Base-by-base conservation (phyloP, 1,140 invertebrate genomes). In the Pristionchus pacificus region DNA sequence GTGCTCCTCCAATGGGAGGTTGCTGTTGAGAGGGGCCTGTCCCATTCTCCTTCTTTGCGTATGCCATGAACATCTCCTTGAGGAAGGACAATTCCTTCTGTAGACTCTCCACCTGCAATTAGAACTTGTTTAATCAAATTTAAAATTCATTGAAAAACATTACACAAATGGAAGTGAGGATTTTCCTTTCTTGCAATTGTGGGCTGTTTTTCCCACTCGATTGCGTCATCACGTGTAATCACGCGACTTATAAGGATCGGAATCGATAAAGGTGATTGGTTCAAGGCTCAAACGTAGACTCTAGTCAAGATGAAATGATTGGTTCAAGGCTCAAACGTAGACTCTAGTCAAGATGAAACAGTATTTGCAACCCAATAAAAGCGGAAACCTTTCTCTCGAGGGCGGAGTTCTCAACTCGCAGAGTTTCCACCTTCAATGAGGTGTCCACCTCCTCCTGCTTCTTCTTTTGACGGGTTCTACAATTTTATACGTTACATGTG, bases 1-100 rank as follows among this genome's bases (percentile, higher is more conserved):
- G n/a, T n/a, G n/a, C n/a, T n/a, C n/a, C n/a, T n/a, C n/a, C n/a
- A n/a, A n/a, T n/a, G n/a, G n/a, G n/a, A n/a, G n/a, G n/a, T n/a
- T n/a, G n/a, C n/a, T n/a, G n/a, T n/a, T n/a, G n/a, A n/a, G n/a
- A n/a, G n/a, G n/a, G n/a, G n/a, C n/a, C n/a, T n/a, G n/a, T n/a
- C 29, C 68, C 76, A 38, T 77, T 74, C n/a, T 65, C 69, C 19
- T 76, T 76, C 25, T 33, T 49, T 13, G 75, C 75, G 33, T 76
- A 76, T 1, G 75, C 74, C 38, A 76, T 67, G 49, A 76, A 76
- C 75, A 76, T 76, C 62, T 76, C 75, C 59, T 76, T 76, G 14
- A 76, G 65, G 60, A 76, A 76, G 28, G 68, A 71, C 0, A 76
- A 33, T 60, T 76, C 75, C 55, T 74, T 71, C 57, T 76, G 74